Evolutionary conservation across 1,140 invertebrate genomes (phyloP).

Genomic region (Coelopa frigida): DNA sequence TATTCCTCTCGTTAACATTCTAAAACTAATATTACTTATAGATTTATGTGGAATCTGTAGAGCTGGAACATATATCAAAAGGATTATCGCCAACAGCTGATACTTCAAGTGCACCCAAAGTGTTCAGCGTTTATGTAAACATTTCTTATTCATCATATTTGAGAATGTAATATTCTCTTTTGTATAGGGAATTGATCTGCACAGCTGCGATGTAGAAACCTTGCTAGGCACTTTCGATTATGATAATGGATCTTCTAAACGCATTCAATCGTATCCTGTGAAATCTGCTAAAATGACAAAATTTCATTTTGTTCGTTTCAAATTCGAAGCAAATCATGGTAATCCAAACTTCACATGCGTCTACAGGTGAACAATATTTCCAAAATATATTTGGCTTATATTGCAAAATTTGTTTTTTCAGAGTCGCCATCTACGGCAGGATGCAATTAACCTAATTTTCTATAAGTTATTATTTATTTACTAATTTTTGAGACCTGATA

Average conservation of each 20-base stretch:
- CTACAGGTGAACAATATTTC: conserved; percentile 13
- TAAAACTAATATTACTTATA: neutral
- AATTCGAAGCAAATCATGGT: conserved; percentile 15
- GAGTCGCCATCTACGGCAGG: conserved; percentile 13
- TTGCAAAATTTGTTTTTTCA: neutral
- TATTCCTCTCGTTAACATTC: neutral
- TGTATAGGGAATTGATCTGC: no score
- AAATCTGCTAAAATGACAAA: neutral
- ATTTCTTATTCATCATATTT: neutral
- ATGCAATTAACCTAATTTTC: neutral
- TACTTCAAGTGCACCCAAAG: conserved; percentile 28
- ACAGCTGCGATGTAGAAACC: no score
- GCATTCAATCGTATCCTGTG: no score
- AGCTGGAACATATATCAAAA: conserved; percentile 24
- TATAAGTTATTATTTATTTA: neutral
- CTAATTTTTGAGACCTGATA: neutral
- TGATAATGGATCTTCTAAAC: no score
- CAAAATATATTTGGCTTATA: no score
- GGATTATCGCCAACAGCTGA: conserved; percentile 22
- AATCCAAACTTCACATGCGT: conserved; percentile 15
- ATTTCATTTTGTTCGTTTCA: conserved; percentile 3
- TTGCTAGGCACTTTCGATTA: conserved; percentile 7
- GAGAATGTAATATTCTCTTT: no score
- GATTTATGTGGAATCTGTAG: conserved; percentile 24
- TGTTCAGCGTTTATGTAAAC: conserved; percentile 29